Conservation (phyloP, 2,888 invertebrate genomes). For the Sminthurinus aureus region DNA sequence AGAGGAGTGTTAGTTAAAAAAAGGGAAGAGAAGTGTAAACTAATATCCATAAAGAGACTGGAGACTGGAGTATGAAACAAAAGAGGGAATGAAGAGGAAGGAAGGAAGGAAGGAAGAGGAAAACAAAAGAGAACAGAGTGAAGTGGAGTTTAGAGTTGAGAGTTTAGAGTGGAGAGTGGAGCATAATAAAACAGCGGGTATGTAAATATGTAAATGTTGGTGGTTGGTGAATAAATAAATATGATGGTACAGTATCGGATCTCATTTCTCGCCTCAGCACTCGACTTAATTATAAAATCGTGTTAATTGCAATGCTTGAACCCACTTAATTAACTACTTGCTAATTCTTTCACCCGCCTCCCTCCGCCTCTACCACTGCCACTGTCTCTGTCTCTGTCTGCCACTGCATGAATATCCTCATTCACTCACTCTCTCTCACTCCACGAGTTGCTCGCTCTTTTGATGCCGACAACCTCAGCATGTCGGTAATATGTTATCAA, state of each 20-base stretch:
- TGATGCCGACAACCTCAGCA: slow-evolving; percentile 28
- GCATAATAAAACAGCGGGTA: background rate
- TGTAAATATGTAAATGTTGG: slow-evolving; percentile 14
- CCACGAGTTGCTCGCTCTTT: slow-evolving; percentile 10
- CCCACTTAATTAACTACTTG: slow-evolving; percentile 51
- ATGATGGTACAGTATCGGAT: slow-evolving; percentile 33
- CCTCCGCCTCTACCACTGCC: slow-evolving; percentile 19
- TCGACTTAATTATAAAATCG: slow-evolving; percentile 52
- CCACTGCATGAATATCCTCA: too few species aligned
- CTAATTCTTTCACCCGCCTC: slow-evolving; percentile 37
- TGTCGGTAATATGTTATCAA: slow-evolving; percentile 38
- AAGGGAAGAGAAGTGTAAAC: background rate
- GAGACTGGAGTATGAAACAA: too few species aligned
- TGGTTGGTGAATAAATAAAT: slow-evolving; percentile 38
- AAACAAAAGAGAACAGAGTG: too few species aligned
- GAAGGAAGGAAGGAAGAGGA: too few species aligned
- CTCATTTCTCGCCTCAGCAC: slow-evolving; percentile 47
- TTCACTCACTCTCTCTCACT: slow-evolving; percentile 1
- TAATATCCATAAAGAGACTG: too few species aligned
- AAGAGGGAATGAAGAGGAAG: too few species aligned
- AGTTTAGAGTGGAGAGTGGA: too few species aligned
- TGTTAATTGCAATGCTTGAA: slow-evolving; percentile 52
- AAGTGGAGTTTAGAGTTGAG: background rate
- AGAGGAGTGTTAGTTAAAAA: background rate
- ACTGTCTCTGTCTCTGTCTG: too few species aligned